Evolutionary conservation across 2,888 invertebrate species (phyloP), one percentile per base, ranked within the genome.

Genomic region (Diplolepis rosae): DNA sequence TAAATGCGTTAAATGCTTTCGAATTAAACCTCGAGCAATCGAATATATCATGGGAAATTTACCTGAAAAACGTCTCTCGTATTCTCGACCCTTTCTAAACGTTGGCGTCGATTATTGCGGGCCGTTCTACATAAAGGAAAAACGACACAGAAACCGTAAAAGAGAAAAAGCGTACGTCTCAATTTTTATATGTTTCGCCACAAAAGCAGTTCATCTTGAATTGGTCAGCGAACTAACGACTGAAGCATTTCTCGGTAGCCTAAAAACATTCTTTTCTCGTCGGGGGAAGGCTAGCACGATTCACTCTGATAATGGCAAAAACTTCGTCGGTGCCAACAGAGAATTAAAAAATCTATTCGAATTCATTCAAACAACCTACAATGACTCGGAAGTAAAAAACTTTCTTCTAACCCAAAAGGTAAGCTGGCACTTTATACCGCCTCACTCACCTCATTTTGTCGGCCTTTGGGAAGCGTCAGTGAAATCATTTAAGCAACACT

Each of bases 151-250:
- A 7, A 77, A 75, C 27, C 18, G 66, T 2, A 61, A 5, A 4
- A 15, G 39, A 27, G 69, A 70, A 2, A 72, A 77, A 13, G 68
- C 68, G 0, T 77, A 72, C 6, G 68, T 72, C 2, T 69, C 69
- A 0, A 66, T 75, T 0, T 87, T 85, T 67, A 73, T 85, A 0
- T 87, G 85, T 66, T 66, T 85, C 1, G 65, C 76, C 4, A 78
- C 79, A 1, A 82, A 83, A 66, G 85, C 85, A 0, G 70, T 85
- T 3, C 82, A 86, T 61, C 52, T 85, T 9, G 84, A 86, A 65
- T 30, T 83, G 1, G 83, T 84, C 2, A 72, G 74, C 15, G 77
- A 79, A 15, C 24, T 84, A 3, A 75, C 80, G 0, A 79, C 84
- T 0, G 80, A 82, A 39, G 73, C 77, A 0, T 85, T 87, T 68